These are phyloP conservation scores for Coranthus polyacanthus DNA, from an alignment of 2,797 vertebrate species.

Conservation along the genomic window DNA sequence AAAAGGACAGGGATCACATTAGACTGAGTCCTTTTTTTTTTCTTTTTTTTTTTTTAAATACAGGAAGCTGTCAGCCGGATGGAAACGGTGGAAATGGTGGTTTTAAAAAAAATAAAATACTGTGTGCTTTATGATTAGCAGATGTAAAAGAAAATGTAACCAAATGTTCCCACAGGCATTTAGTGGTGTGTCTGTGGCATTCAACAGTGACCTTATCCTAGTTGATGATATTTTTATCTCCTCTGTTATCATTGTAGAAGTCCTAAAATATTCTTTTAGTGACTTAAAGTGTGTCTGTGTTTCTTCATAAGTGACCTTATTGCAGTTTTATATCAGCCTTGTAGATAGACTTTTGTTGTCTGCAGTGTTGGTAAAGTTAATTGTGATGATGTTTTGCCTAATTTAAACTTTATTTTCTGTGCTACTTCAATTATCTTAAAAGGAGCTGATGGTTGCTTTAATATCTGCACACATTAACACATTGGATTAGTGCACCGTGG, in stretches of 20 bases:
- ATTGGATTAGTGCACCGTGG: background rate
- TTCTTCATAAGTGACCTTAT: conserved; percentile 32
- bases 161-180: background rate
- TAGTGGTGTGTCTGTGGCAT: conserved; percentile 19
- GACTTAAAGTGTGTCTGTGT: conserved; percentile 35
- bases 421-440: background rate
- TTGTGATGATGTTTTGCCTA: background rate
- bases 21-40: background rate
- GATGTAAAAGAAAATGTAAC: background rate
- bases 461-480: too few species aligned
- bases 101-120: conserved; percentile 1
- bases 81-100: background rate
- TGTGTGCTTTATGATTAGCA: conserved; percentile 1
- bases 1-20: conserved; percentile 13
- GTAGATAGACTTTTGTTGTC: background rate
- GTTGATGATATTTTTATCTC: conserved; percentile 68
- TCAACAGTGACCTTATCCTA: conserved; percentile 67
- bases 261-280: conserved; percentile 55
- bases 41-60: background rate
- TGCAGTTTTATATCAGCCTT: background rate
- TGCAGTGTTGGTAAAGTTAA: background rate
- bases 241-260: conserved; percentile 30
- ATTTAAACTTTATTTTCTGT: background rate
- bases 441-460: background rate
- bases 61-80: conserved; percentile 39